A percentile compares a stretch with the other conserved stretches of the same genome.
Evolutionary conservation across 2,888 invertebrate genomes (phyloP).

Genomic region (Macaria liturata): DNA sequence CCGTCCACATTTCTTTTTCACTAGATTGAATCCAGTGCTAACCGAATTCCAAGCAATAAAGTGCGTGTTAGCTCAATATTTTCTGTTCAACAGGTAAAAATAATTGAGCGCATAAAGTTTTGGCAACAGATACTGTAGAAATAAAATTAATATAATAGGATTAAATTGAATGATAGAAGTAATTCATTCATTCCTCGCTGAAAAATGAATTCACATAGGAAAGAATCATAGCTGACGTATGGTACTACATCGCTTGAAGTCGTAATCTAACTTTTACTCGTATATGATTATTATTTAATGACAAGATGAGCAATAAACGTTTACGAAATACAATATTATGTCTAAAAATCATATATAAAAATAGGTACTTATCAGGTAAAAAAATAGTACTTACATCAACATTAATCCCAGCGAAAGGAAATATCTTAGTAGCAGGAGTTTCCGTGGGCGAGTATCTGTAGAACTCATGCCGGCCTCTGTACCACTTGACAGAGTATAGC

Average conservation of each 20-base stretch:
- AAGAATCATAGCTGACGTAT: no score
- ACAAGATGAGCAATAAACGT: no score
- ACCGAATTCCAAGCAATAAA: conserved; percentile 55
- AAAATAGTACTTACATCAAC: conserved; percentile 83
- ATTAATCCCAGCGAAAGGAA: conserved; percentile 85
- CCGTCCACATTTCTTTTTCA: conserved; percentile 49
- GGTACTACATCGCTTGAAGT: no score
- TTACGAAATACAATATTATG: no score
- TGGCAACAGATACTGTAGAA: conserved; percentile 34
- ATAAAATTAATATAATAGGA: background rate
- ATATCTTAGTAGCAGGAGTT: conserved; percentile 85
- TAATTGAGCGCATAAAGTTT: conserved; percentile 44
- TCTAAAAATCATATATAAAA: no score
- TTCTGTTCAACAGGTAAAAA: conserved; percentile 63
- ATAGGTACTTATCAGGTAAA: no score
- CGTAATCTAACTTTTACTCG: no score
- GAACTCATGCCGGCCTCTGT: conserved; percentile 87
- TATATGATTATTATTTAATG: no score
- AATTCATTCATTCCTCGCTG: no score
- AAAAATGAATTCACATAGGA: no score
- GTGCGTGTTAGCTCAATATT: conserved; percentile 38
- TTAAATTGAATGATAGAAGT: no score
- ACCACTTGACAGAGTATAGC: conserved; percentile 88
- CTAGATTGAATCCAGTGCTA: conserved; percentile 53
- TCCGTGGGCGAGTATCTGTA: conserved; percentile 86